Conservation (phyloP, 1,140 invertebrate genomes). For the Polypedilum pembai region DNA sequence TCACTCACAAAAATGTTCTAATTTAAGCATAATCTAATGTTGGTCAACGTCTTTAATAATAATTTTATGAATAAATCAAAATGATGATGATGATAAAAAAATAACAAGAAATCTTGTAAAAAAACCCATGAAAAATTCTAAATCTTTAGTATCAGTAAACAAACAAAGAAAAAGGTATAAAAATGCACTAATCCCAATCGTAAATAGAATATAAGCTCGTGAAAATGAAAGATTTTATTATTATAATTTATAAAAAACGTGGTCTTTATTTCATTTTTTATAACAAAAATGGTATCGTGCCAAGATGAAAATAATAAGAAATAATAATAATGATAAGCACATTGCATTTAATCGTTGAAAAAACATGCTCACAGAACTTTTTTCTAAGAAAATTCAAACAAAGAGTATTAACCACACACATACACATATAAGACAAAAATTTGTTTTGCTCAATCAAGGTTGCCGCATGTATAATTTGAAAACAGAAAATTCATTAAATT, state of each 20-base stretch:
- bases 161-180: background rate
- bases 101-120: background rate
- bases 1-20: conserved; percentile 2
- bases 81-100: background rate
- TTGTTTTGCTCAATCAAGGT: no score
- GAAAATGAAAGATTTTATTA: background rate
- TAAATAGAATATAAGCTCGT: conserved; percentile 9
- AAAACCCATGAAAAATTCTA: background rate
- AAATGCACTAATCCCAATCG: conserved; percentile 14
- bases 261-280: conserved; percentile 6
- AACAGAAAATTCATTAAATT: no score
- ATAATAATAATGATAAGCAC: conserved; percentile 5
- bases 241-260: background rate
- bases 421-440: no score
- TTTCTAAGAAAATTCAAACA: background rate
- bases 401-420: no score
- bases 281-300: background rate
- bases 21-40: background rate
- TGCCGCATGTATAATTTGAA: no score
- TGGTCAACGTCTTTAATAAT: conserved; percentile 3
- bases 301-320: conserved; percentile 10
- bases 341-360: background rate
- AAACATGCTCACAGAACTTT: background rate
- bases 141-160: conserved; percentile 17
- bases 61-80: conserved; percentile 4